A percentile compares a stretch with the other conserved stretches of the same genome.
Evolutionary conservation across 2,113 vertebrate genomes (phyloP).

Genomic region (Dipodomys merriami): DNA sequence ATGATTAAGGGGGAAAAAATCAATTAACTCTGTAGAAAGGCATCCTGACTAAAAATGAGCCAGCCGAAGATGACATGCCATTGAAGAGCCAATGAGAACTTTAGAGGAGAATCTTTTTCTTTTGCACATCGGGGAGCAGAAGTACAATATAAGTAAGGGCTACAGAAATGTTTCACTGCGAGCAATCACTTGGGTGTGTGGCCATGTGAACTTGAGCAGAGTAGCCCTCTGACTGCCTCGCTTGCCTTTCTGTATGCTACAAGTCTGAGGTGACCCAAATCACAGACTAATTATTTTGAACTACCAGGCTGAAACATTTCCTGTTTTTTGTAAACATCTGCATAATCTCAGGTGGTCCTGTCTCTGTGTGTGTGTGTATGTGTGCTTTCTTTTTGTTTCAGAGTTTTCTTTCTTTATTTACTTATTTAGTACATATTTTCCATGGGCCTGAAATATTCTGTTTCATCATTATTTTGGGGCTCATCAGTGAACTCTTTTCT

Average conservation of each 20-base stretch:
- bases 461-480: neutral
- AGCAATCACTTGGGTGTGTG: neutral
- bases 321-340: neutral
- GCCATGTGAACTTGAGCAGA: no score
- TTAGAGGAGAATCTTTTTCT: neutral
- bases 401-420: no score
- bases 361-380: neutral
- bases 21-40: neutral
- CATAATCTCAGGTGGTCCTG: neutral
- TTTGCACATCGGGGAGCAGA: neutral
- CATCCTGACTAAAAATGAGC: neutral
- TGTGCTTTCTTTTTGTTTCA: neutral
- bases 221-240: fast-evolving
- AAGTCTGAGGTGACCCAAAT: no score
- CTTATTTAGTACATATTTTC: neutral
- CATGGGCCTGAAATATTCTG: neutral
- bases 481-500: neutral
- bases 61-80: neutral
- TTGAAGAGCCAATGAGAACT: neutral
- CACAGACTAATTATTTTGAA: neutral
- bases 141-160: fast-evolving
- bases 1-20: neutral
- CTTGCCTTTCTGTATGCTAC: fast-evolving
- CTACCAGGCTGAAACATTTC: neutral
- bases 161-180: neutral